Conservation (phyloP, 2,797 vertebrate genomes). For the Knipowitschia caucasica region DNA sequence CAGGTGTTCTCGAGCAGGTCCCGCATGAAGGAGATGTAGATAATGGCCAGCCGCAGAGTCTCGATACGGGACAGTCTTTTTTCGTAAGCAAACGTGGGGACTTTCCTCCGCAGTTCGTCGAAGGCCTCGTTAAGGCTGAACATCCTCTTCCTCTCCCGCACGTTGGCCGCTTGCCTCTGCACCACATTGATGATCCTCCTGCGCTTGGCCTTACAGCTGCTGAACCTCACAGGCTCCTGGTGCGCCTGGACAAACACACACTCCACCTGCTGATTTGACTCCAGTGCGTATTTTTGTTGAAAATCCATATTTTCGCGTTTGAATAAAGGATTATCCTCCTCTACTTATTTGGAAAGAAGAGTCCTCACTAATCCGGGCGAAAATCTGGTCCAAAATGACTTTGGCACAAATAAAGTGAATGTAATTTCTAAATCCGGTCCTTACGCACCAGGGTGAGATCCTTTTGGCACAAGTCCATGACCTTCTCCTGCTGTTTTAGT, state of each 20-base stretch:
- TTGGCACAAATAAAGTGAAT: constrained; percentile 45
- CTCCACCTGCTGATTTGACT: constrained; percentile 37
- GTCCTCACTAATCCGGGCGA: constrained; percentile 50
- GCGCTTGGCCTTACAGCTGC: constrained; percentile 79
- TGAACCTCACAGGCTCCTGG: constrained; percentile 42
- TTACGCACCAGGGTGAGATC: constrained; percentile 76
- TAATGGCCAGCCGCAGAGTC: constrained; percentile 89
- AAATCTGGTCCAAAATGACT: constrained; percentile 1
- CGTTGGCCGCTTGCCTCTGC: constrained; percentile 92
- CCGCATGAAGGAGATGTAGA: constrained; percentile 97
- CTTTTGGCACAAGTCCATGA: constrained; percentile 80
- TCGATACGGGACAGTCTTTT: constrained; percentile 95
- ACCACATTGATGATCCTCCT: constrained; percentile 87
- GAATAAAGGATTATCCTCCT: no score
- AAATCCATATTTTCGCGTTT: constrained; percentile 72
- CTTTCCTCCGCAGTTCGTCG: constrained; percentile 89
- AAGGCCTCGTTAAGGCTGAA: constrained; percentile 96
- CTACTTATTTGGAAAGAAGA: constrained; percentile 71
- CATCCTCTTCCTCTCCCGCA: constrained; percentile 92
- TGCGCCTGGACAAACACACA: constrained; percentile 34
- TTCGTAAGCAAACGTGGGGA: constrained; percentile 96
- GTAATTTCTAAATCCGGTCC: constrained; percentile 69
- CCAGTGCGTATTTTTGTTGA: constrained; percentile 41
- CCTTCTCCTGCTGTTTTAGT: constrained; percentile 78
- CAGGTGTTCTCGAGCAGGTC: constrained; percentile 82